Evolutionary conservation across 2,797 vertebrate genomes (phyloP), one percentile per base, ranked within the genome.

Genomic region (Helostoma temminkii): DNA sequence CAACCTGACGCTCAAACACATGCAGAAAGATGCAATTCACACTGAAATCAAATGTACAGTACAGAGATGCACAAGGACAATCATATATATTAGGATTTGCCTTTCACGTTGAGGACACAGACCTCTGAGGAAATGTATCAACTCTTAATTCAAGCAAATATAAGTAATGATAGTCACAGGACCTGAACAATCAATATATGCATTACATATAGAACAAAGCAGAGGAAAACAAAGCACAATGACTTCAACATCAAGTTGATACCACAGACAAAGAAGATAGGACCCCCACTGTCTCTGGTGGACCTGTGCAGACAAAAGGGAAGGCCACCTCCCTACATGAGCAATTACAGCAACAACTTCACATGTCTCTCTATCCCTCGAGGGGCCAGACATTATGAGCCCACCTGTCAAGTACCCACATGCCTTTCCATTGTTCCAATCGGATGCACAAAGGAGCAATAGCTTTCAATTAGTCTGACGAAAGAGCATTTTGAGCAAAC

Each of bases 331-430:
- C 84, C 76, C 81, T 78, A 85, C 89, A 81, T 89, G 93, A 94
- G 92, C 94, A 96, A 95, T 95, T 95, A 93, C 90, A 94, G 92
- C 90, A 90, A 95, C 92, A 95, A 89, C 86, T 88, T 89, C 72
- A 63, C 68, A 69, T 80, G 41, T 78, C 79, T 77, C 59, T 71
- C 59, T 53, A 61, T 47, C 58, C 78, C 81, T 75, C 21, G 5
- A 76, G 84, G 86, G 83, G 66, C 66, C 79, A 60, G 58, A 78
- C 81, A 93, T 95, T 95, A 95, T 91, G 90, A 90, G 93, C 88
- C 92, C 90, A 93, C 93, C 94, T 94, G 94, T 95, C 94, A 96
- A 87, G 87, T 69, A 80, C 85, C 84, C 87, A 86, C 89, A 85
- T 82, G 80, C 78, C 82, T 83, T 87, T 87, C 91, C 65, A 65